phyloP scores from a whole-genome alignment of 1,140 invertebrate genomes.

The Zaprionus ornatus region DNA sequence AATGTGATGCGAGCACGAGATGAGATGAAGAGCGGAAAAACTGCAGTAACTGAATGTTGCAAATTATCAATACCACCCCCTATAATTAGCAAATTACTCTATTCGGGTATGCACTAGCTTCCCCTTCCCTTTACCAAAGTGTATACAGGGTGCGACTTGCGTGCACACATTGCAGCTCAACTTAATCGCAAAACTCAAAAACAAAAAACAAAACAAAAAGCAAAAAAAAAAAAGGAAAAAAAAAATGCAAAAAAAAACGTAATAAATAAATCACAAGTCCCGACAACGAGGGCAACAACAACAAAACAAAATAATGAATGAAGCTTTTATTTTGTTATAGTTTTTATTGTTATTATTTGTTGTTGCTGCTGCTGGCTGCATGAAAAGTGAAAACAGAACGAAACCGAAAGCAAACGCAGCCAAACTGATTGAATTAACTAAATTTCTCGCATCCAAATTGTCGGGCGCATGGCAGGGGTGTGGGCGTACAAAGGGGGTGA shows the following conservation, averaged over 20 bases:
- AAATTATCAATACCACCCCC: background rate
- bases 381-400: constrained; percentile 41
- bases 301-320: constrained; percentile 25
- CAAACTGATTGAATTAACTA: constrained; percentile 65
- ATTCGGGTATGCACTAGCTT: background rate
- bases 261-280: constrained; percentile 16
- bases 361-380: constrained; percentile 24
- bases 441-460: constrained; percentile 36
- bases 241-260: constrained; percentile 14
- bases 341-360: constrained; percentile 23
- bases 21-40: background rate
- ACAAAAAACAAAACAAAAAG: constrained; percentile 13
- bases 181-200: constrained; percentile 14
- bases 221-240: constrained; percentile 13
- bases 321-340: constrained; percentile 30
- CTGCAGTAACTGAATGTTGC: background rate
- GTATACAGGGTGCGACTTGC: constrained; percentile 28
- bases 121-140: background rate
- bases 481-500: background rate
- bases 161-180: background rate
- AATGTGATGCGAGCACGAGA: background rate
- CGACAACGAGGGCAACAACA: constrained; percentile 4
- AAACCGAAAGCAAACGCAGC: constrained; percentile 21
- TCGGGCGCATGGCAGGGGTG: background rate
- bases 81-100: background rate